Evolutionary conservation across 2,797 vertebrate genomes (phyloP), one percentile per base, ranked within the genome.

Genomic region (Nannoperca australis): DNA sequence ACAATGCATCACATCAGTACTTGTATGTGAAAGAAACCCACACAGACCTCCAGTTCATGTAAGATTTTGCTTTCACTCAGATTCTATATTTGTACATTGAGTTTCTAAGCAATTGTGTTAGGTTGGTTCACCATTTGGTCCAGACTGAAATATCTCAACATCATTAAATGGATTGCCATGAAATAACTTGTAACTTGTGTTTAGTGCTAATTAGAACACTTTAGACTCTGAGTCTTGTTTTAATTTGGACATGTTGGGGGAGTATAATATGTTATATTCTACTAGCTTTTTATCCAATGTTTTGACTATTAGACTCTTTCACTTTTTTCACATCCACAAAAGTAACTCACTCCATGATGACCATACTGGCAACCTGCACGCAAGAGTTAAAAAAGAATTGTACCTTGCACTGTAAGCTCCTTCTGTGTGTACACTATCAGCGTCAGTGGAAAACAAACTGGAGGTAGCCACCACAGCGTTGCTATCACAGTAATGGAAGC

Each of bases 401-500:
- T 47, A 78, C 65, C 79, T 70, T 7, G 34, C 62, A 78, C 76
- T 56, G 78, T 73, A 73, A 76, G 22, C 78, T 73, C 68, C 50
- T 69, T 70, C 47, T 78, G 58, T 85, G 85, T 60, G 69, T 56
- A 61, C 81, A 56, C 54, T 85, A 89, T 85, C 84, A 79, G 77
- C 30, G 0, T 22, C 42, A 1, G 53, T 45, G 51, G 56, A 74
- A 84, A 90, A 86, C 68, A 86, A 89, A 83, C 79, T 80, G 32
- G 44, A 79, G 65, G 75, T 64, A 81, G 59, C 79, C 68, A 70
- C 24, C 32, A 27, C 44, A 54, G 70, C 12, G 36, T 20, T 40
- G 66, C 85, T 89, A 91, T 93, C 88, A 22, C 85, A 78, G 79
- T 82, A 90, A 89, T 88, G 85, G 85, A 84, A 77, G 84, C 42